Evolutionary conservation across 1,140 invertebrate species (phyloP).

Genomic region (Drosophila ananassae): DNA sequence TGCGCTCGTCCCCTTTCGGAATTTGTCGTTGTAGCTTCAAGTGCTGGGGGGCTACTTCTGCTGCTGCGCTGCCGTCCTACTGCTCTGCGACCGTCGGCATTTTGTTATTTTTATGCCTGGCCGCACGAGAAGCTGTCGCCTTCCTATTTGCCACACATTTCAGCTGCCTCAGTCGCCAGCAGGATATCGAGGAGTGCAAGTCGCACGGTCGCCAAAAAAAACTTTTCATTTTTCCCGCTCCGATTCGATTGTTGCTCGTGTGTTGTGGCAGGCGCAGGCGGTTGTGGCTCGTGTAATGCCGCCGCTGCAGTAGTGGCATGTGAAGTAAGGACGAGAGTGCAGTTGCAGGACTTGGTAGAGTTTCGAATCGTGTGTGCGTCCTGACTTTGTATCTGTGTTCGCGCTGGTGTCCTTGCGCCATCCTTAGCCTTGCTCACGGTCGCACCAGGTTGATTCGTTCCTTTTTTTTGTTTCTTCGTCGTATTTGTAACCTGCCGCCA

Average conservation of each 20-base stretch:
- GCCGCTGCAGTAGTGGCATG: conserved; percentile 31
- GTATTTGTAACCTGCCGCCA: background rate
- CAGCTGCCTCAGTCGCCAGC: conserved; percentile 65
- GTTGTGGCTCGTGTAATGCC: conserved; percentile 28
- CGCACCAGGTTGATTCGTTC: background rate
- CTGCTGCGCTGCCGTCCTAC: background rate
- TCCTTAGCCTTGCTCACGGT: conserved; percentile 58
- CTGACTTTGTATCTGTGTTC: conserved; percentile 23
- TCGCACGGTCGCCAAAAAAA: conserved; percentile 39
- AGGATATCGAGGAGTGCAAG: conserved; percentile 68
- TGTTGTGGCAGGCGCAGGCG: conserved; percentile 17
- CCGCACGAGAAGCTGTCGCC: conserved; percentile 53
- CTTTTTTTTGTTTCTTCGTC: background rate
- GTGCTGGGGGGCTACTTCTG: conserved; percentile 4
- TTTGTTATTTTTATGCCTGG: conserved; percentile 62
- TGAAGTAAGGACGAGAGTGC: conserved; percentile 27
- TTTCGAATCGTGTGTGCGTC: conserved; percentile 33
- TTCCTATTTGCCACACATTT: conserved; percentile 23
- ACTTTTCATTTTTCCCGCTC: conserved; percentile 3
- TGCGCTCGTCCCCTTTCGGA: conserved; percentile 32
- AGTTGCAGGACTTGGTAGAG: conserved; percentile 31
- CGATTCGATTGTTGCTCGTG: conserved; percentile 29
- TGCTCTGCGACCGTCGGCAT: conserved; percentile 8
- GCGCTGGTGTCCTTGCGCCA: conserved; percentile 47
- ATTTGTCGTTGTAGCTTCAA: conserved; percentile 32